Evolutionary conservation across 2,113 vertebrate genomes (phyloP), one percentile per base, ranked within the genome.

Genomic region (Choloepus hoffmanni): DNA sequence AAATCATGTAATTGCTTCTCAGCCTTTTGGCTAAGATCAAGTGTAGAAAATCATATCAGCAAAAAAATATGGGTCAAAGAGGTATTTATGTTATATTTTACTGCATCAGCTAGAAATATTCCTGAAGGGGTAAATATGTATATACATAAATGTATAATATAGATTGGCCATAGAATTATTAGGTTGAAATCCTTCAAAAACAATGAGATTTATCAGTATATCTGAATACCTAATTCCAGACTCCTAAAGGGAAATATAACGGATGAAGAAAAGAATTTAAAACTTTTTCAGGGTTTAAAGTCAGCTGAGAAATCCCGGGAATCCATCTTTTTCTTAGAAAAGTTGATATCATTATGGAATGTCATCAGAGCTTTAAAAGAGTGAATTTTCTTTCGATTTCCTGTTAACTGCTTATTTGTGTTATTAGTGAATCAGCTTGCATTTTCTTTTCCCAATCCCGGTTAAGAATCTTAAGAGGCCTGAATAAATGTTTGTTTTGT

Each of bases 131-230:
- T 50, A 94, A 76, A 70, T 95, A 86, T 58, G 19, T 58, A 19
- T 21, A 58, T 58, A 19, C 19, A 21, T 21, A 58, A 3, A 13
- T 58, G 63, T 36, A 5, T 50, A 36, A 36, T 36, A 36, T 36
- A 36, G 36, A 36, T 88, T 78, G 21, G n/a, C 50, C 72, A 43
- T 82, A 24, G 73, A 89, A 60, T 76, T 87, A 84, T 84, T 72
- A 93, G 70, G 30, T n/a, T 4, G 7, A 82, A 95, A 90, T 63
- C 2, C 50, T 92, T 30, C 33, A 63, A 90, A 94, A 40, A 62
- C 26, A 87, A 79, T 68, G 33, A 86, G 70, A 94, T 94, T 73
- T 40, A n/a, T 45, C 48, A 95, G 24, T 81, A n/a, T 65, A 85
- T 50, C 15, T 74, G 67, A 83, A 70, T 26, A 73, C 90, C 84